These are phyloP conservation scores for Pelecanoides urinatrix DNA, from an alignment of 2,113 vertebrate genomes.

Conservation along the genomic window DNA sequence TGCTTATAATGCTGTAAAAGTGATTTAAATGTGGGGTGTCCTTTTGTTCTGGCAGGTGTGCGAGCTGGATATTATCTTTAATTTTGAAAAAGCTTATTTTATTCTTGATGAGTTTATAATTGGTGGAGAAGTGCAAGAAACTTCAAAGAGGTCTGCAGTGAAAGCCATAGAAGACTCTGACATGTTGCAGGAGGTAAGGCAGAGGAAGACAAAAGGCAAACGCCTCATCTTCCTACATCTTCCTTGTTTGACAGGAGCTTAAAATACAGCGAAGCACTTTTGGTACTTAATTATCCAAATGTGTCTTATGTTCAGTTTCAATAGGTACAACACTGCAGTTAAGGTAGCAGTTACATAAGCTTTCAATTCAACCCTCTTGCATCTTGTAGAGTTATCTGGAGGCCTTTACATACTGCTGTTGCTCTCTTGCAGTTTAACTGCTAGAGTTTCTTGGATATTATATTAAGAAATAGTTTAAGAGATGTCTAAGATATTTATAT, in stretches of 20 bases:
- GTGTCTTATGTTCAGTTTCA: background rate
- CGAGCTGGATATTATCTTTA: conserved; percentile 95
- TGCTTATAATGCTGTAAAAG: background rate
- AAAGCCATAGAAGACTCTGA: conserved; percentile 86
- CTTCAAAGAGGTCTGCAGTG: conserved; percentile 83
- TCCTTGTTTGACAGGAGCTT: background rate
- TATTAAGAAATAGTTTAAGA: background rate
- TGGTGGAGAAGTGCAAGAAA: conserved; percentile 90
- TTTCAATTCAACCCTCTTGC: background rate
- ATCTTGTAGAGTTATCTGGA: background rate
- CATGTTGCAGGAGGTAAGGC: conserved; percentile 90
- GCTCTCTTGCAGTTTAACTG: background rate
- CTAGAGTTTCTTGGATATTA: background rate
- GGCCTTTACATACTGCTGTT: background rate
- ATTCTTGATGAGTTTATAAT: conserved; percentile 95
- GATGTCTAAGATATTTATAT: background rate
- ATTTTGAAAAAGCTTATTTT: conserved; percentile 96
- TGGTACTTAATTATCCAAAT: background rate
- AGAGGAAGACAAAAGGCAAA: background rate
- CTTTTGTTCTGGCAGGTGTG: conserved; percentile 82
- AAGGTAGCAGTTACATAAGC: background rate
- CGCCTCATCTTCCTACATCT: background rate
- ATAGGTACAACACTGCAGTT: background rate
- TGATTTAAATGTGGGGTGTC: background rate
- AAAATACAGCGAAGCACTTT: background rate